Conservation (phyloP, 2,113 vertebrate genomes). For the Hepsetus odoe region DNA sequence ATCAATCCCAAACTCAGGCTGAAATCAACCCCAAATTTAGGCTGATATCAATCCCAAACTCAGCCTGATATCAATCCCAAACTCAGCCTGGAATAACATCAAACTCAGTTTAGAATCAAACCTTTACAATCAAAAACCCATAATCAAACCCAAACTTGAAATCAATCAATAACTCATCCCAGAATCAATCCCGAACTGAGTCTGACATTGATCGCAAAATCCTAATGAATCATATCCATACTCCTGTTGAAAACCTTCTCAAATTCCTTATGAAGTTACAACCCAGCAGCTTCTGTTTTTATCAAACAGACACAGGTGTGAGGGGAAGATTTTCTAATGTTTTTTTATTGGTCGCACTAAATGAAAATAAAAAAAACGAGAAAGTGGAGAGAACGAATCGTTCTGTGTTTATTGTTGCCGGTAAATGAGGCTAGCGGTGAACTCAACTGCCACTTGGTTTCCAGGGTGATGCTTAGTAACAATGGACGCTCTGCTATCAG, state of each 20-base stretch:
- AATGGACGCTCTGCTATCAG: slow-evolving; percentile 2
- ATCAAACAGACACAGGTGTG: neutral
- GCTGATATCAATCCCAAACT: too few species aligned
- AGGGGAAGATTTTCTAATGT: neutral
- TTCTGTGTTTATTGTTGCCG: neutral
- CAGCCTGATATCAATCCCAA: too few species aligned
- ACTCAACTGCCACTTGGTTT: neutral
- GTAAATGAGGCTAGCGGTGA: slow-evolving; percentile 1
- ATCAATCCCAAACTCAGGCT: too few species aligned
- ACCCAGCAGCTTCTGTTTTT: neutral
- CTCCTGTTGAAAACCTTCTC: too few species aligned
- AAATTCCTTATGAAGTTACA: too few species aligned
- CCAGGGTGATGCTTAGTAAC: neutral
- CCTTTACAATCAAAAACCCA: too few species aligned
- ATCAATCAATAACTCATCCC: too few species aligned
- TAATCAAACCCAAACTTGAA: too few species aligned
- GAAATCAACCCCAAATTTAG: too few species aligned
- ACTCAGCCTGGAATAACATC: neutral
- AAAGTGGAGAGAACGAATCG: neutral
- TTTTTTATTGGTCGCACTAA: neutral
- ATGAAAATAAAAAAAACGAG: neutral
- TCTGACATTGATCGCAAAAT: too few species aligned
- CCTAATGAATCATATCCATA: too few species aligned
- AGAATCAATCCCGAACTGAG: too few species aligned
- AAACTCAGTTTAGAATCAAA: neutral